Conservation (phyloP, 1,140 invertebrate species). For the Cyrtorhinus lividipennis region DNA sequence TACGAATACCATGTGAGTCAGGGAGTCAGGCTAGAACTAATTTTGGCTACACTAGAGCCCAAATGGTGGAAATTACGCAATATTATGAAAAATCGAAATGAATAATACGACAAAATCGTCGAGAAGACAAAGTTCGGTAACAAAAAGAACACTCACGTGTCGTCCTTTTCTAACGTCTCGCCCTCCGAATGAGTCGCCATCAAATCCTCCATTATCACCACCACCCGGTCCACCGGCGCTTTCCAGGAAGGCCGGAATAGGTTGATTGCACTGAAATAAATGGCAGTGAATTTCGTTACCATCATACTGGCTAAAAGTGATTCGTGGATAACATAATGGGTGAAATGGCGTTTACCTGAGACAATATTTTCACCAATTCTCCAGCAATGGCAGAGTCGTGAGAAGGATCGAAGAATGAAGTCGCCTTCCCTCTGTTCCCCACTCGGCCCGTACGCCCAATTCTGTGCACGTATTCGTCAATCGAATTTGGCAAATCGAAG, state of each 20-base stretch:
- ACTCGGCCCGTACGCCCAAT: constrained; percentile 90
- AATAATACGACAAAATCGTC: no score
- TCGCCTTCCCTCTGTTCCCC: constrained; percentile 77
- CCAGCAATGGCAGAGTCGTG: constrained; percentile 43
- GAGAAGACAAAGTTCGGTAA: no score
- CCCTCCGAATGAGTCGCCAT: neutral
- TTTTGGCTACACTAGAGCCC: no score
- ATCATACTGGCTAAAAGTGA: neutral
- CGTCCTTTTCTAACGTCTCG: neutral
- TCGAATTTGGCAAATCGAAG: constrained; percentile 72
- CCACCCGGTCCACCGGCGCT: neutral
- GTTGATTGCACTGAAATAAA: neutral
- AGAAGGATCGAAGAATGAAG: constrained; percentile 65
- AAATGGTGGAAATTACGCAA: no score
- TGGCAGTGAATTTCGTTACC: neutral
- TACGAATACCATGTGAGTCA: no score
- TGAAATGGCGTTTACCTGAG: constrained; percentile 32
- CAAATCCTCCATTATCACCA: neutral
- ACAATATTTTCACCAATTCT: constrained; percentile 55
- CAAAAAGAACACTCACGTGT: no score
- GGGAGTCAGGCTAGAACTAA: no score
- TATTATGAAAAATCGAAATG: no score
- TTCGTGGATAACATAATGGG: neutral
- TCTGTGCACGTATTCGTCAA: constrained; percentile 90
- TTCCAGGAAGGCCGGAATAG: neutral